Evolutionary conservation across 2,888 invertebrate genomes (phyloP), one percentile per base, ranked within the genome.

Genomic region (Plusia festucae): DNA sequence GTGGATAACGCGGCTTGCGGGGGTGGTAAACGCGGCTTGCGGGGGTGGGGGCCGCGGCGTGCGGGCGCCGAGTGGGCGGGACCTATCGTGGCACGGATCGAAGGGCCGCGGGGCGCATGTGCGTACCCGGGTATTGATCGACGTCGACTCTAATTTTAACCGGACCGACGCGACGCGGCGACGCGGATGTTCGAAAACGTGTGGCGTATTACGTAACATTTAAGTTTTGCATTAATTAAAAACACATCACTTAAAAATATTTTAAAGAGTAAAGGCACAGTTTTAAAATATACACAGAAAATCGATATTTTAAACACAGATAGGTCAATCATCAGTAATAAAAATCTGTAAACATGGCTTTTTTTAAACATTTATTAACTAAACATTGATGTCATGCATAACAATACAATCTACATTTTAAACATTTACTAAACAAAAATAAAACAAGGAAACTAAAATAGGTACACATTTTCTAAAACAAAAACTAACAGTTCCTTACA

Each of bases 381-480:
- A 71, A 65, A 76, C 60, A 65, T 56, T 53, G n/a, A 65, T 56
- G 55, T 18, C 71, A 71, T 78, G 70, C 75, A 67, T 24, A 59
- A 55, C 24, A 67, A 53, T 44, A 49, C 13, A 24, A 40, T 56
- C 71, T 68, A 72, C 63, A 24, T 20, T 51, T 3, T 30, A 30
- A 58, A 75, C 60, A 73, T 34, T 61, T 40, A 53, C 65, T 74
- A 70, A 70, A 69, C 9, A 40, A 67, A 32, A 22, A 51, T 2
- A 24, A 40, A 44, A 51, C 1, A 49, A 11, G 27, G 32, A n/a
- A 40, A 27, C 13, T 34, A 58, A 40, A 40, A n/a, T 40, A 40
- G n/a, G n/a, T n/a, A 40, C 40, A 40, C n/a, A 34, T 7, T 68
- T 22, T 27, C 60, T 72, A 70, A 64, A 7, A 59, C 57, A 58